Conservation (phyloP, 2,113 vertebrate genomes). For the Holacanthus passer region DNA sequence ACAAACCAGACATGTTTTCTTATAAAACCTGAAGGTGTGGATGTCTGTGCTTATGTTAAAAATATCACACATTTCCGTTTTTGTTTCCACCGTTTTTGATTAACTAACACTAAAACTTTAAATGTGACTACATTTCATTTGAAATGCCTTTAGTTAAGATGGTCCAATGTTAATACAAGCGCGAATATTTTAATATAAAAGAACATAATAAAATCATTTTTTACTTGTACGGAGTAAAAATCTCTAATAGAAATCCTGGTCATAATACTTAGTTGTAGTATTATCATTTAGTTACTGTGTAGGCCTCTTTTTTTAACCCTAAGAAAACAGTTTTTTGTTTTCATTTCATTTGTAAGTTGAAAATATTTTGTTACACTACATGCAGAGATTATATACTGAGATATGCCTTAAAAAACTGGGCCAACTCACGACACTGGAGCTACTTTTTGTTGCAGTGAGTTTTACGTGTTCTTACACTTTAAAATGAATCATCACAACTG, state of each 20-base stretch:
- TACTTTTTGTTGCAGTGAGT: not conserved
- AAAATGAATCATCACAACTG: slow-evolving; percentile 13
- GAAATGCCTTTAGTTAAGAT: not conserved
- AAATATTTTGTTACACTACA: not conserved
- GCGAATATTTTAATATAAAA: not conserved
- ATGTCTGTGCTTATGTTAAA: slow-evolving; percentile 15
- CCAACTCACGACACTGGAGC: not conserved
- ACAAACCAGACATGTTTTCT: slow-evolving; percentile 29
- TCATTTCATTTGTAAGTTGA: not conserved
- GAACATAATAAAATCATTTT: not conserved
- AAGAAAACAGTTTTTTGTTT: not conserved
- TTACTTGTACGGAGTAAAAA: not conserved
- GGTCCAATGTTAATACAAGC: not conserved
- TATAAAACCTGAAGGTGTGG: slow-evolving; percentile 19
- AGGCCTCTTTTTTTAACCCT: not conserved
- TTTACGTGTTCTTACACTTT: slow-evolving; percentile 1
- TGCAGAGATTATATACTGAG: not conserved
- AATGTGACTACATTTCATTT: not conserved
- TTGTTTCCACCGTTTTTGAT: slow-evolving; percentile 14
- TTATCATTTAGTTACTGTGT: not conserved
- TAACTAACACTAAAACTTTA: not conserved
- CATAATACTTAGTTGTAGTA: not conserved
- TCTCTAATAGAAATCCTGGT: not conserved
- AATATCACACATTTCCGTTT: slow-evolving; percentile 13
- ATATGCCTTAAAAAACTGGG: not conserved